A percentile compares a stretch with the other conserved stretches of the same genome.
These are phyloP conservation scores for Tetramorium alpestre DNA, from an alignment of 1,140 invertebrate species.

Conservation along the genomic window DNA sequence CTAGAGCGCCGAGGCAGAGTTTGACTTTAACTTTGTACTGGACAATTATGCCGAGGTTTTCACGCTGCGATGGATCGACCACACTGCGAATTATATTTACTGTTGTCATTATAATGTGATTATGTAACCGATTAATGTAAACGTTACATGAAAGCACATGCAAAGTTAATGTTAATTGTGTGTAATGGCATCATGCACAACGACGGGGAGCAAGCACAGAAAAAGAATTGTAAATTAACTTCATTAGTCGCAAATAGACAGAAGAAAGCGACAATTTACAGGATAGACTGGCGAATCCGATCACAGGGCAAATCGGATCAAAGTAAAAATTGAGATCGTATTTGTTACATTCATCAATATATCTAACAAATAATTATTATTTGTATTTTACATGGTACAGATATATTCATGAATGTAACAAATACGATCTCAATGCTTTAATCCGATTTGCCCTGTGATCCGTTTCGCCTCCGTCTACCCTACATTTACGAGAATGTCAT, in stretches of 20 bases:
- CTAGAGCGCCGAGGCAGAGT: constrained; percentile 96
- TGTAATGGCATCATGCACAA: constrained; percentile 29
- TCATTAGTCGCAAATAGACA: neutral
- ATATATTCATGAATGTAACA: too few relatives aligned
- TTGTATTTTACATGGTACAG: too few relatives aligned
- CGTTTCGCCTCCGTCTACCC: too few relatives aligned
- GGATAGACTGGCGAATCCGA: too few relatives aligned
- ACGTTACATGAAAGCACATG: neutral
- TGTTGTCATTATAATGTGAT: neutral
- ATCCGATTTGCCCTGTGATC: too few relatives aligned
- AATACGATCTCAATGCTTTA: too few relatives aligned
- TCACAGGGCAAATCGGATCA: too few relatives aligned
- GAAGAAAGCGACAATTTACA: neutral
- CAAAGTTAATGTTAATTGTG: constrained; percentile 16
- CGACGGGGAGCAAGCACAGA: neutral
- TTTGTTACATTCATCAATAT: too few relatives aligned
- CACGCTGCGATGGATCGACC: constrained; percentile 94
- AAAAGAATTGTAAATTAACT: neutral
- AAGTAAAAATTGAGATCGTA: too few relatives aligned
- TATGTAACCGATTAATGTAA: constrained; percentile 27
- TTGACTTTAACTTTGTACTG: constrained; percentile 99
- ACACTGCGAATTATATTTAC: constrained; percentile 87
- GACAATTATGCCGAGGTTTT: constrained; percentile 99
- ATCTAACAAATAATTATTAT: too few relatives aligned
- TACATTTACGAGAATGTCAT: too few relatives aligned